These are phyloP conservation scores for Ariopsis seemanni DNA, from an alignment of 2,113 vertebrate genomes.

Conservation along the genomic window DNA sequence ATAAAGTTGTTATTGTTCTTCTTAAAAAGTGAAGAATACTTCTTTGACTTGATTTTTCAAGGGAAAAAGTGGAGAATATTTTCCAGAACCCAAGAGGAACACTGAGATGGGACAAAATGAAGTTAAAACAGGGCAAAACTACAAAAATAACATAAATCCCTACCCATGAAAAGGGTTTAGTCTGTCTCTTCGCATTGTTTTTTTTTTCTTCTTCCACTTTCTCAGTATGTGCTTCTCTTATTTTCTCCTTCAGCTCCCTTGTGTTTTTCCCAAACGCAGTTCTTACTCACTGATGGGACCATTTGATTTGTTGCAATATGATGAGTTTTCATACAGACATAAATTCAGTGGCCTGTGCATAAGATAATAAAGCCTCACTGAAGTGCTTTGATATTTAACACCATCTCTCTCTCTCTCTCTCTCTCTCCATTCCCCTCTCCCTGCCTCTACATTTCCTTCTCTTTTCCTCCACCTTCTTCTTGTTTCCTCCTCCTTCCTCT, in stretches of 20 bases:
- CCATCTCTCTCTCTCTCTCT: neutral
- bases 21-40: no score
- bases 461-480: slow-evolving; percentile 20
- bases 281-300: neutral
- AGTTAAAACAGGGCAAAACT: neutral
- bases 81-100: no score
- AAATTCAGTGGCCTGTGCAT: slow-evolving; percentile 15
- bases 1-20: no score
- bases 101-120: neutral
- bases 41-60: no score
- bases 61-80: no score
- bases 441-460: neutral
- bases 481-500: slow-evolving; percentile 3
- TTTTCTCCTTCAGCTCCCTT: slow-evolving; percentile 28
- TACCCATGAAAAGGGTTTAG: neutral
- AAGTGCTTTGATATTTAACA: slow-evolving; percentile 10
- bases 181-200: slow-evolving; percentile 24
- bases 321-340: slow-evolving; percentile 17
- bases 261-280: slow-evolving; percentile 11
- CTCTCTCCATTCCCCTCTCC: neutral
- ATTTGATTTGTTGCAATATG: slow-evolving; percentile 19
- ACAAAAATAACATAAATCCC: neutral
- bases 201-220: neutral
- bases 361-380: slow-evolving; percentile 27
- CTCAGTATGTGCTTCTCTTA: neutral